Evolutionary conservation across 2,113 vertebrate genomes (phyloP).

Genomic region (Macrotis lagotis): DNA sequence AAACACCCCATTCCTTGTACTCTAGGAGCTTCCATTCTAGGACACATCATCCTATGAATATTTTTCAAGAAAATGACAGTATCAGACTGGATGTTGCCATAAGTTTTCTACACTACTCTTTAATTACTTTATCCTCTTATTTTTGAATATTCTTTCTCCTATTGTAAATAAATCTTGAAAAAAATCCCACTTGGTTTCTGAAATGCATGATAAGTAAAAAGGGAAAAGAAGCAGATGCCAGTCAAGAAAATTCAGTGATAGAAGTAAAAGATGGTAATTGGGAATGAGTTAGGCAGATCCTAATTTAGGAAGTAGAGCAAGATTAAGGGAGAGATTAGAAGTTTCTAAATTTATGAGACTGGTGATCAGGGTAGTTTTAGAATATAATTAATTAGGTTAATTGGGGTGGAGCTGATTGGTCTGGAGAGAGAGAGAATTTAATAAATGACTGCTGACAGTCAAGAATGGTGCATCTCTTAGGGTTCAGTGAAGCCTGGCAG

Average conservation of each 20-base stretch:
- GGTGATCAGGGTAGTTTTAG: neutral
- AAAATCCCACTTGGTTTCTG: neutral
- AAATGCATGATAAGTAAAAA: neutral
- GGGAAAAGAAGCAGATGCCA: no score
- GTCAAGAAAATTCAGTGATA: no score
- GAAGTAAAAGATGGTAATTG: no score
- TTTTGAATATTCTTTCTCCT: neutral
- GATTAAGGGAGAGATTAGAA: no score
- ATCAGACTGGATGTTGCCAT: neutral
- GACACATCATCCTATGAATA: neutral
- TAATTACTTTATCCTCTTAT: neutral
- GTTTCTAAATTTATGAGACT: neutral
- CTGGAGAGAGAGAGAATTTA: neutral
- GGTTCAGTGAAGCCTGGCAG: neutral
- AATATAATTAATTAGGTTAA: neutral
- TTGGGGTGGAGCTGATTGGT: neutral
- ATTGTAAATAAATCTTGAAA: neutral
- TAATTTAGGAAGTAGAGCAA: no score
- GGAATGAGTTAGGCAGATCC: no score
- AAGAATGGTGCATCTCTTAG: neutral
- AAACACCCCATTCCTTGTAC: neutral
- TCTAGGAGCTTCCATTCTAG: neutral
- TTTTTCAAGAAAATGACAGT: neutral
- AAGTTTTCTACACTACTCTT: neutral
- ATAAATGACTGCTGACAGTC: neutral